Base-by-base conservation (phyloP, 2,113 vertebrate species). In the Gobio gobio region DNA sequence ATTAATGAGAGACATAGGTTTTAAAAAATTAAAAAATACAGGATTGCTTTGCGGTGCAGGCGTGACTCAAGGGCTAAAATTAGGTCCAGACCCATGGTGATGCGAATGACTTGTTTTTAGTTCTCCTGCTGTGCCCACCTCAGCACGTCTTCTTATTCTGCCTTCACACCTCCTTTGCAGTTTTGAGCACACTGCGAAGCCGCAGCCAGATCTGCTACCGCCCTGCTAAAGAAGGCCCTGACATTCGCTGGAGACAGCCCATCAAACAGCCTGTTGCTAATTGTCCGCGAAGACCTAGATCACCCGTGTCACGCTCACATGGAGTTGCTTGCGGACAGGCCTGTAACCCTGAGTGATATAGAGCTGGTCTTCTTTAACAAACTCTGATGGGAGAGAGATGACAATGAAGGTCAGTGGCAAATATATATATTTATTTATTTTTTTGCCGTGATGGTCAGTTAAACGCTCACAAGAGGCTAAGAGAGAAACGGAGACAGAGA, bases 231-330 rank as follows among this genome's bases (percentile, higher is more conserved):
- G 73, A 51, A 83, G 63, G 66, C 36, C 47, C 29, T 51, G 86
- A 78, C 87, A 89, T 84, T 85, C 73, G 73, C 68, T 61, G 40
- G 79, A 85, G 85, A 86, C 78, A 66, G 78, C 33, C 64, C 78
- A 86, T 86, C 84, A 87, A 85, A 84, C 68, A 61, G 81, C 64
- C 86, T 81, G 33, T 56, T 77, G 76, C 26, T 89, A 87, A 86
- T 89, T 81, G 78, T 85, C 70, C 63, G 76, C 36, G 72, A 84
- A 87, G 78, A 83, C 84, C 79, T 22, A 79, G 58, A 72, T 64
- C 54, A 58, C 40, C 73, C 49, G n/a, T 68, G 83, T 64, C 56
- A 45, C 56, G 22, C 64, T 75, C 40, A 33, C 43, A 36, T 54
- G 43, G 82, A 76, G 78, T 84, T 64, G 43, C 86, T 47, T 24